A percentile compares a stretch with the other conserved stretches of the same genome.
Evolutionary conservation across 2,797 vertebrate species (phyloP).

Genomic region (Phataginus tetradactyla): DNA sequence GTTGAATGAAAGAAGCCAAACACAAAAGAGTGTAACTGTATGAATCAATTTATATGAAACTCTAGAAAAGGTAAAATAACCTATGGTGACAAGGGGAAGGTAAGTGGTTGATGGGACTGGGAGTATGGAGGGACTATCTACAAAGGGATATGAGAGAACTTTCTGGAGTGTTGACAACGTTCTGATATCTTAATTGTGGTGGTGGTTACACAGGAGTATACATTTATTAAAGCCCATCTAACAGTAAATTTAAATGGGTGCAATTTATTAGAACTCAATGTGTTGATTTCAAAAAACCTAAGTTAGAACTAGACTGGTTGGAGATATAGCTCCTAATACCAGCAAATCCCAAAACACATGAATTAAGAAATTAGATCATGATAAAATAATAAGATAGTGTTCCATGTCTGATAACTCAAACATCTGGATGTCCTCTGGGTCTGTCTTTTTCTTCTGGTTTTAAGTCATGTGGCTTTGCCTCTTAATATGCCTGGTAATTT

Average conservation of each 20-base stretch:
- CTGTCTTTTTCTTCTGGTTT: constrained; percentile 53
- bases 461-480: constrained; percentile 51
- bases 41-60: background rate
- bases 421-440: constrained; percentile 40
- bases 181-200: background rate
- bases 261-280: background rate
- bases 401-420: background rate
- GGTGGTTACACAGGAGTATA: background rate
- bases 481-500: constrained; percentile 57
- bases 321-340: constrained; percentile 29
- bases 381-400: constrained; percentile 20
- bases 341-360: constrained; percentile 19
- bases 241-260: background rate
- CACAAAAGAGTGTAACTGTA: background rate
- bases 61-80: background rate
- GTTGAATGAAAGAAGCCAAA: background rate
- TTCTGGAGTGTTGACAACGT: background rate
- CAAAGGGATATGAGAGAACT: background rate
- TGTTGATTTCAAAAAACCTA: background rate
- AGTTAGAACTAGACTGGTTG: background rate
- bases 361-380: constrained; percentile 46
- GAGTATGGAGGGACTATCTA: background rate
- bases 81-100: background rate
- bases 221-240: background rate
- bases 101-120: background rate